phyloP scores from a whole-genome alignment of 2,113 vertebrate species.

The Cyrtonyx montezumae region DNA sequence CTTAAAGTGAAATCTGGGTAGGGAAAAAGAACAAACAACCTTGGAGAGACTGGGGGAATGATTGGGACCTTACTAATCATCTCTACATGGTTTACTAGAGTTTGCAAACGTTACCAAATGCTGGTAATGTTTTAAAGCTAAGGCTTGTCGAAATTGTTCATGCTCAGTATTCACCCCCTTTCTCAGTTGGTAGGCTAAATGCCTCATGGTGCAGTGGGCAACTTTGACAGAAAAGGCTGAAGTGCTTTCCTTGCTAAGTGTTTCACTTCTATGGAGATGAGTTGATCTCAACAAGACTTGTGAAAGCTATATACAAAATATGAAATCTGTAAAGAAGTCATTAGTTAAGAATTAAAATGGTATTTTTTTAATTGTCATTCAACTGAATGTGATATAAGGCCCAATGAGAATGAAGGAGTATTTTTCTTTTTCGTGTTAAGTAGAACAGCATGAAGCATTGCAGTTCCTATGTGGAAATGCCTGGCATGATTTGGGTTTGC shows the following conservation, averaged over 20 bases:
- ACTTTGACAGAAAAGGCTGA: not conserved
- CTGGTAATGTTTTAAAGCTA: not conserved
- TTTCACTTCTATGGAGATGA: not conserved
- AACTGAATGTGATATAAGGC: not conserved
- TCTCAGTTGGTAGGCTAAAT: not conserved
- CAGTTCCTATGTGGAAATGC: not conserved
- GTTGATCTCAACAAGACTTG: not conserved
- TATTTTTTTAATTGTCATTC: not conserved
- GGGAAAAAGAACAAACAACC: fast-evolving
- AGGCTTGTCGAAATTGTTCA: not conserved
- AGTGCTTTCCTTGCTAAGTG: not conserved
- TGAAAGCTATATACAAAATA: too few species aligned
- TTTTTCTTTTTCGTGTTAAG: not conserved
- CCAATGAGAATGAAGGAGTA: not conserved
- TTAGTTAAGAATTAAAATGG: not conserved
- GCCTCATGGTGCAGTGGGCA: not conserved
- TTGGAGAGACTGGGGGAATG: fast-evolving
- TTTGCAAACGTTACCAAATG: not conserved
- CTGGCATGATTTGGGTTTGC: not conserved
- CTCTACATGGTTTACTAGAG: not conserved
- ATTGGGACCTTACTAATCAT: not conserved
- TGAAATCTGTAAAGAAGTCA: not conserved
- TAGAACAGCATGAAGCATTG: not conserved
- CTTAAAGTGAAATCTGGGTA: not conserved
- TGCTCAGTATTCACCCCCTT: not conserved